Percentiles rank a stretch among this genome's conserved stretches.
Evolutionary conservation across 2,888 invertebrate genomes (phyloP).

Genomic region (Fragum fragum): DNA sequence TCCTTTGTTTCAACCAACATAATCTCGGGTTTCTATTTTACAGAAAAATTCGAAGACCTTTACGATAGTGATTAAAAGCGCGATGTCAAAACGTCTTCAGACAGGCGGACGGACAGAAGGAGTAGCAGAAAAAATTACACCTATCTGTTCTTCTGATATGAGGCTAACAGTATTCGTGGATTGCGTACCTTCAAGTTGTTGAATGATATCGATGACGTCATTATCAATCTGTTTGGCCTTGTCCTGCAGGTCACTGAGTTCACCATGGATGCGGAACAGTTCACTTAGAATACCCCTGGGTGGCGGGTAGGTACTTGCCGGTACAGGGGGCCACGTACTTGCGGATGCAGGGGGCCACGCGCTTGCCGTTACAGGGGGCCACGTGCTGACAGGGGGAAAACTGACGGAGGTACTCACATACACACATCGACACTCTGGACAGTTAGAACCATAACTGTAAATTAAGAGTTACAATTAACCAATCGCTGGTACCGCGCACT

Average conservation of each 20-base stretch:
- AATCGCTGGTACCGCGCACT: no score
- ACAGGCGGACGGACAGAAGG: no score
- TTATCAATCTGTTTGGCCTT: conserved; percentile 14
- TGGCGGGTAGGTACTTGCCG: not conserved
- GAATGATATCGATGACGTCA: conserved; percentile 18
- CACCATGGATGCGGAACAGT: conserved; percentile 12
- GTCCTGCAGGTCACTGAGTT: conserved; percentile 21
- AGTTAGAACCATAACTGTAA: not conserved
- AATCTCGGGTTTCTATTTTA: no score
- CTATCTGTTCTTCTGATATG: no score
- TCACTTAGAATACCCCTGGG: not conserved
- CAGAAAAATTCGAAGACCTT: no score
- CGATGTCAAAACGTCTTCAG: no score
- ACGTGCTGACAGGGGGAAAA: not conserved
- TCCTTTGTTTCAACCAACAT: no score
- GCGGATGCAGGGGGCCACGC: not conserved
- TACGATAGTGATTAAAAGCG: no score
- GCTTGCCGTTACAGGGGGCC: not conserved
- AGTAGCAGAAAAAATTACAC: no score
- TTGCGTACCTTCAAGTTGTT: conserved; percentile 16
- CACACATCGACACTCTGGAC: not conserved
- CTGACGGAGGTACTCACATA: not conserved
- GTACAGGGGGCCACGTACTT: no score
- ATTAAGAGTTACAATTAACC: no score
- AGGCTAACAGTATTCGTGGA: no score